These are phyloP conservation scores for Ptilonorhynchus violaceus DNA, from an alignment of 2,113 vertebrate species.

Conservation along the genomic window DNA sequence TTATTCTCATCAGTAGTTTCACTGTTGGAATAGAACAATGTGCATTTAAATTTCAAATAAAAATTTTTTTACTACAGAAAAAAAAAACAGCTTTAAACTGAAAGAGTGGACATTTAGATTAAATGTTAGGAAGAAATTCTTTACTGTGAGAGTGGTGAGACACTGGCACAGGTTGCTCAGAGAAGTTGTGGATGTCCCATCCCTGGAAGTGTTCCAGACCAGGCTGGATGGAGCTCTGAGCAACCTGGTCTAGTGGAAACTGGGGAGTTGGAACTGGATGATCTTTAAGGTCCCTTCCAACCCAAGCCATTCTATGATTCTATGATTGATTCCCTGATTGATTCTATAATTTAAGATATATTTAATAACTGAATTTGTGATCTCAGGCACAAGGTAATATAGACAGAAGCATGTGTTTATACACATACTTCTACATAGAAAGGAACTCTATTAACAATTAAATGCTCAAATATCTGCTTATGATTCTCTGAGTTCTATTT, in stretches of 20 bases:
- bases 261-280: not conserved
- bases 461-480: not conserved
- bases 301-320: not conserved
- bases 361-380: not conserved
- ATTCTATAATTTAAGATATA: not conserved
- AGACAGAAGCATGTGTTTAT: not conserved
- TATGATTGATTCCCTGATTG: not conserved
- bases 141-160: not conserved
- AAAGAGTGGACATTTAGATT: not conserved
- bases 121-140: not conserved
- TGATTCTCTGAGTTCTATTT: not conserved
- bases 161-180: not conserved
- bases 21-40: not conserved
- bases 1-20: not conserved
- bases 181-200: not conserved
- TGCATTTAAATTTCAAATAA: not conserved
- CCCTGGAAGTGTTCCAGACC: not conserved
- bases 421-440: not conserved
- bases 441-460: not conserved
- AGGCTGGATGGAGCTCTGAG: not conserved
- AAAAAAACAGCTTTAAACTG: not conserved
- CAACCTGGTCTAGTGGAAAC: not conserved
- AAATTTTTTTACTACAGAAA: not conserved
- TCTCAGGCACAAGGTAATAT: not conserved
- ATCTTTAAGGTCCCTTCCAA: not conserved